These are phyloP conservation scores for Hippoglossus hippoglossus DNA, from an alignment of 2,797 vertebrate genomes.

Conservation along the genomic window DNA sequence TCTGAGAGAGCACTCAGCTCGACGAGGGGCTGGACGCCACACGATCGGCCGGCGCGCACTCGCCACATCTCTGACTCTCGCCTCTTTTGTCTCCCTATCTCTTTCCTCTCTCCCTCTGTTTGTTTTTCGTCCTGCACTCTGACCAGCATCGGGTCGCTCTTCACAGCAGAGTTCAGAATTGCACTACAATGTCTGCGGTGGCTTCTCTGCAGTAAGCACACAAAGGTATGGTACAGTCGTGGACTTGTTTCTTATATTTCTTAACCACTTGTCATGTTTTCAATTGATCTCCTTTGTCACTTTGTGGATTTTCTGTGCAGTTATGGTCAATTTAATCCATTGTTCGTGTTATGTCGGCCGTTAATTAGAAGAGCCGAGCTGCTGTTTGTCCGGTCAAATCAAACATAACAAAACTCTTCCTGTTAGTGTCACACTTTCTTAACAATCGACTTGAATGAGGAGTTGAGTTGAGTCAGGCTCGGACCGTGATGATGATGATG, in stretches of 20 bases:
- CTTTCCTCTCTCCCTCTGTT: slow-evolving; percentile 47
- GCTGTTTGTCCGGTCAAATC: slow-evolving; percentile 7
- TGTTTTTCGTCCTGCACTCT: slow-evolving; percentile 68
- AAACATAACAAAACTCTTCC: slow-evolving; percentile 10
- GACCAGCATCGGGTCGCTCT: slow-evolving; percentile 66
- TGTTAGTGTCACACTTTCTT: slow-evolving; percentile 9
- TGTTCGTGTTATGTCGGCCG: slow-evolving; percentile 2
- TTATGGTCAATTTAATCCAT: slow-evolving; percentile 10
- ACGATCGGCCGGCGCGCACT: slow-evolving; percentile 3
- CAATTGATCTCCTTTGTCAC: neutral
- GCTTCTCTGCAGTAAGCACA: slow-evolving; percentile 83
- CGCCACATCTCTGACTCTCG: slow-evolving; percentile 59
- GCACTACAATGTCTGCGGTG: slow-evolving; percentile 82
- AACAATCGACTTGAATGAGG: slow-evolving; percentile 6
- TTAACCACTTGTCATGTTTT: slow-evolving; percentile 14
- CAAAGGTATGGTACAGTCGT: slow-evolving; percentile 76
- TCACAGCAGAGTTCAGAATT: slow-evolving; percentile 79
- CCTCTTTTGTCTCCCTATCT: slow-evolving; percentile 28
- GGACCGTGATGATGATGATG: slow-evolving; percentile 1
- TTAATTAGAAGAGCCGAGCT: slow-evolving; percentile 2
- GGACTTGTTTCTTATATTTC: slow-evolving; percentile 8
- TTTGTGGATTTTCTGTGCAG: neutral
- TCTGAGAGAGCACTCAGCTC: slow-evolving; percentile 47
- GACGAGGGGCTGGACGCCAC: slow-evolving; percentile 36
- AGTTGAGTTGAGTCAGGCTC: slow-evolving; percentile 22